Evolutionary conservation across 2,797 vertebrate species (phyloP), one percentile per base, ranked within the genome.

Genomic region (Epinephelus awoara): DNA sequence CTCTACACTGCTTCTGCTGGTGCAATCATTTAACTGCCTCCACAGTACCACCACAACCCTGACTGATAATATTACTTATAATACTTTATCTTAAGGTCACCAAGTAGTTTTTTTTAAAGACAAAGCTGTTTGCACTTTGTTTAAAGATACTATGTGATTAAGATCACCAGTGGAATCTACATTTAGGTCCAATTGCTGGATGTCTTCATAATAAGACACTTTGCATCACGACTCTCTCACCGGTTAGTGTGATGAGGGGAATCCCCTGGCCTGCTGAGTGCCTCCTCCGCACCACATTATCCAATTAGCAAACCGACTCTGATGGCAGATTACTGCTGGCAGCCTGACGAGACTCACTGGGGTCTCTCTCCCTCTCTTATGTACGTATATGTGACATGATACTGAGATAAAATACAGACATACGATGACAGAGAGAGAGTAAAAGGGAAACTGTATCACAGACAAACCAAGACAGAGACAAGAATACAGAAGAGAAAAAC

Each of bases 251-350:
- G 85, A 86, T 66, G 83, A 89, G 55, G 91, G 91, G 92, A 92
- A 91, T 93, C 87, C 93, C 92, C 72, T 18, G 80, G 87, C 82
- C 75, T 63, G 79, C 79, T 85, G 82, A 93, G 84, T 88, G 87
- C 87, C 82, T 89, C 78, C 85, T 88, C 74, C 78, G 74, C 75
- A 84, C 78, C 83, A 86, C 79, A 90, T 94, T 90, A 94, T 92
- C 92, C 91, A 91, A 92, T 93, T 89, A 92, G 59, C 68, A 46
- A 69, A 83, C 50, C 59, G 63, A 74, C 82, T 88, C 42, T 84
- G 84, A 91, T 88, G 85, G 88, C 72, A 91, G 80, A 91, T 93
- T 87, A 91, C 77, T 68, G 77, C 82, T 87, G 89, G 87, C 90
- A 87, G 89, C 67, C 71, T 77, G 75, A 73, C 46, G 65, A 70